A percentile compares a stretch with the other conserved stretches of the same genome.
Evolutionary conservation across 2,113 vertebrate genomes (phyloP).

Genomic region (Saimiri boliviensis): DNA sequence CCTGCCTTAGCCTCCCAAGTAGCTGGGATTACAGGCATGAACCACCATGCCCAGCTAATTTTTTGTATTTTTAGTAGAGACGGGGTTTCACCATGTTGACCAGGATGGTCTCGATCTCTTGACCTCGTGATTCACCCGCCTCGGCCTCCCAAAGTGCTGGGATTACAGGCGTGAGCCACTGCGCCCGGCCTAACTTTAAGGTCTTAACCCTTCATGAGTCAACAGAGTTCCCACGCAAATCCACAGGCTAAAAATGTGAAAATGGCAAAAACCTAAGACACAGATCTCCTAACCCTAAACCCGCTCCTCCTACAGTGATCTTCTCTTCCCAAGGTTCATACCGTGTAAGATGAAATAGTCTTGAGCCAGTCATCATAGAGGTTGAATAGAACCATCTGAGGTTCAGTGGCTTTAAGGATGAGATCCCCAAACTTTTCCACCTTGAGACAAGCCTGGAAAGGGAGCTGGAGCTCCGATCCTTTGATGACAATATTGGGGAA

Average conservation of each 20-base stretch:
- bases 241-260: background rate
- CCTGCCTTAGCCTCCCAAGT: too few relatives aligned
- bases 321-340: slow-evolving; percentile 72
- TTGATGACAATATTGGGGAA: slow-evolving; percentile 99
- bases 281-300: background rate
- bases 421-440: slow-evolving; percentile 99
- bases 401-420: slow-evolving; percentile 98
- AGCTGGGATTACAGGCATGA: fast-evolving
- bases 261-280: background rate
- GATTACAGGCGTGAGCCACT: background rate
- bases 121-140: background rate
- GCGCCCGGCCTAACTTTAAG: background rate
- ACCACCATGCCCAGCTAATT: too few relatives aligned
- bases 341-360: slow-evolving; percentile 99
- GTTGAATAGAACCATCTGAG: slow-evolving; percentile 99
- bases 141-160: background rate
- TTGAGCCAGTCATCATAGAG: slow-evolving; percentile 99
- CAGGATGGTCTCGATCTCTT: background rate
- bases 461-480: slow-evolving; percentile 97
- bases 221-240: background rate
- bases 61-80: too few relatives aligned
- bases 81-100: too few relatives aligned
- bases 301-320: background rate
- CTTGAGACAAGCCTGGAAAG: slow-evolving; percentile 99
- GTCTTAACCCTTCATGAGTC: background rate